Percentiles rank a stretch among this genome's conserved stretches.
phyloP scores from a whole-genome alignment of 2,888 invertebrate species.

The Steromphala cineraria region DNA sequence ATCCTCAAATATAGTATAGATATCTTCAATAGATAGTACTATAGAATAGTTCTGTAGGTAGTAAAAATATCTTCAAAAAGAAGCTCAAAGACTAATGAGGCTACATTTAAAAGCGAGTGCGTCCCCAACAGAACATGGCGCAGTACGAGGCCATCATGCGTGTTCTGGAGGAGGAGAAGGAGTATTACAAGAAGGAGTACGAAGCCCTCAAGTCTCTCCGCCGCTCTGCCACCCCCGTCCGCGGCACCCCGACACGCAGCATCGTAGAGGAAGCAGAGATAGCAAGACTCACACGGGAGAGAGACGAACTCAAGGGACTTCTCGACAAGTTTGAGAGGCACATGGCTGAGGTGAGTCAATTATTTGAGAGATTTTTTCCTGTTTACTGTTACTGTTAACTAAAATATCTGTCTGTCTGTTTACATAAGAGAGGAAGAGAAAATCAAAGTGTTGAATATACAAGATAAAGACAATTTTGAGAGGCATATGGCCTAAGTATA shows the following conservation, averaged over 20 bases:
- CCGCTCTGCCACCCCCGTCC: constrained; percentile 69
- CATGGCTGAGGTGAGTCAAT: constrained; percentile 71
- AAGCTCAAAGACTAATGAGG: background rate
- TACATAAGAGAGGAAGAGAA: no score
- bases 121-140: constrained; percentile 54
- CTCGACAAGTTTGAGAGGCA: constrained; percentile 75
- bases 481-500: no score
- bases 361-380: no score
- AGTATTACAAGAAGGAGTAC: constrained; percentile 73
- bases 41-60: no score
- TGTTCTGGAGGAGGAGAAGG: constrained; percentile 72
- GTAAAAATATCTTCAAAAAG: background rate
- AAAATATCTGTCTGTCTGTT: no score
- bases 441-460: no score
- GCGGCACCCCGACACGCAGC: constrained; percentile 67
- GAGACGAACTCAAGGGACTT: constrained; percentile 74
- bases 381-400: no score
- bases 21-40: background rate
- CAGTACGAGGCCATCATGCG: constrained; percentile 70
- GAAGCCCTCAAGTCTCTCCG: constrained; percentile 63
- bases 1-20: no score
- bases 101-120: background rate
- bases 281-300: constrained; percentile 66
- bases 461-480: no score
- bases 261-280: constrained; percentile 66